These are phyloP conservation scores for Nemotelus pantherinus DNA, from an alignment of 2,888 invertebrate genomes.

Conservation along the genomic window DNA sequence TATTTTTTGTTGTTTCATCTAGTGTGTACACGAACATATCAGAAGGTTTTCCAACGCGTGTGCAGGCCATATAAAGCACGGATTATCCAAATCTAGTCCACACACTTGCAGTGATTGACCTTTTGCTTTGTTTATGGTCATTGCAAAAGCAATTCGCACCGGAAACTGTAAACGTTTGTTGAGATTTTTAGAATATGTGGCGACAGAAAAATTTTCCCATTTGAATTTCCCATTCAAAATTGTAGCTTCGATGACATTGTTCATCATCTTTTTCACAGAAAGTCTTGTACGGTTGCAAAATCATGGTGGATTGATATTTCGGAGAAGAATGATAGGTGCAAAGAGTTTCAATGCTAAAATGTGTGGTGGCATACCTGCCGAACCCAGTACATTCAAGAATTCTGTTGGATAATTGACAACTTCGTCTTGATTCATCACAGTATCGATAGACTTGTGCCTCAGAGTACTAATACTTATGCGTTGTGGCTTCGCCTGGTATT, in stretches of 20 bases:
- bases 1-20: constrained; percentile 45
- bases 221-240: too few relatives aligned
- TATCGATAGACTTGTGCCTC: too few relatives aligned
- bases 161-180: constrained; percentile 55
- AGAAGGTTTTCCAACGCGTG: constrained; percentile 51
- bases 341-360: constrained; percentile 53
- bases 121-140: too few relatives aligned
- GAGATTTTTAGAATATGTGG: constrained; percentile 58
- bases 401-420: too few relatives aligned
- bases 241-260: too few relatives aligned
- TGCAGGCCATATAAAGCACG: constrained; percentile 56
- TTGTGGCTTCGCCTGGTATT: too few relatives aligned
- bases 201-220: constrained; percentile 54
- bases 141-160: constrained; percentile 55
- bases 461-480: constrained; percentile 53
- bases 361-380: too few relatives aligned
- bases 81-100: too few relatives aligned
- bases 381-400: not conserved
- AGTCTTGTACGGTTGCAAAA: constrained; percentile 56
- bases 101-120: too few relatives aligned
- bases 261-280: constrained; percentile 54
- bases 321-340: constrained; percentile 53
- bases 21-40: too few relatives aligned
- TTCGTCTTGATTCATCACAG: too few relatives aligned
- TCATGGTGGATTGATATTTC: constrained; percentile 55